phyloP scores from a whole-genome alignment of 37 sponge, comb jelly and placozoan species.

The Lycopodina hypogea region DNA sequence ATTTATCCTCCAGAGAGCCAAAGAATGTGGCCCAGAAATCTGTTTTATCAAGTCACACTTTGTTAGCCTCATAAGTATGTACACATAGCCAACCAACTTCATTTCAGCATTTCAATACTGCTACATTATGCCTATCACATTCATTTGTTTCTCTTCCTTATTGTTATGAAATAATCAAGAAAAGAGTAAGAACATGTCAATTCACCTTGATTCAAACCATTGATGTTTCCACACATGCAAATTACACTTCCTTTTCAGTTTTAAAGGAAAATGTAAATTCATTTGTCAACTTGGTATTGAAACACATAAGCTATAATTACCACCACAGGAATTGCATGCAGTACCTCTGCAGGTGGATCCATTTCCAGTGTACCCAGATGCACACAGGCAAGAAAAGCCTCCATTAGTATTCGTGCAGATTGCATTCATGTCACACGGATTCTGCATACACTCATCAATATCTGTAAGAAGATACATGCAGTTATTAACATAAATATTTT shows the following conservation, averaged over 20 bases:
- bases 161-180: too few relatives aligned
- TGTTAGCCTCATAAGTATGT: too few relatives aligned
- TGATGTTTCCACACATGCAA: constrained; percentile 14
- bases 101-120: too few relatives aligned
- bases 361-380: constrained; percentile 3
- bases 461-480: background rate
- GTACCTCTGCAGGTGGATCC: background rate
- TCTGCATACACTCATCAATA: background rate
- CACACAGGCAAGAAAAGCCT: constrained; percentile 8
- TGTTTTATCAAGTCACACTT: too few relatives aligned
- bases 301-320: background rate
- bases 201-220: constrained; percentile 22
- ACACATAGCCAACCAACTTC: too few relatives aligned
- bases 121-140: too few relatives aligned
- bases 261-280: background rate
- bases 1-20: too few relatives aligned
- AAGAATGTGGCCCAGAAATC: too few relatives aligned
- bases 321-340: background rate
- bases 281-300: background rate
- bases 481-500: background rate
- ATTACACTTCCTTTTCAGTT: background rate
- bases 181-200: too few relatives aligned
- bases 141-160: too few relatives aligned
- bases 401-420: constrained; percentile 21
- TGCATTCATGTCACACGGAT: constrained; percentile 12